A percentile compares a stretch with the other conserved stretches of the same genome.
Conservation (phyloP, 2,797 vertebrate genomes). For the Hippopotamyrus pictus region DNA sequence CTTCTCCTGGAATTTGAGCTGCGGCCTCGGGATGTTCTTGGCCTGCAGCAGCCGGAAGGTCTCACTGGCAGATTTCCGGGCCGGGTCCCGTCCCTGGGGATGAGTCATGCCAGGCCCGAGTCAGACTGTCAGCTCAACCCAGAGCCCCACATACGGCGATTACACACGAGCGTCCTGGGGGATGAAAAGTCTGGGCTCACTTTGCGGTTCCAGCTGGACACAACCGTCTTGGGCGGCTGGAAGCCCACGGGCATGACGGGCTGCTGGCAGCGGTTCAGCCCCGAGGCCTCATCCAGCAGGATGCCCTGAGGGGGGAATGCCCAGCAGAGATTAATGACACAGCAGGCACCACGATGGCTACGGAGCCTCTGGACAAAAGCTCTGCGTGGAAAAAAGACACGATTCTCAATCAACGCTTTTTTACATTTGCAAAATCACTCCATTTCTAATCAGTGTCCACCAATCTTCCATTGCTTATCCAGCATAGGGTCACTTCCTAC, state of each 20-base stretch:
- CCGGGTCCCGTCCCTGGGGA: conserved; percentile 62
- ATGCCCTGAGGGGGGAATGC: conserved; percentile 69
- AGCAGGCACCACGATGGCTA: neutral
- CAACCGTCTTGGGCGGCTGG: conserved; percentile 80
- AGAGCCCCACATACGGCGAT: neutral
- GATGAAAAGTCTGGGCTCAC: conserved; percentile 49
- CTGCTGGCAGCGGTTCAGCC: conserved; percentile 81
- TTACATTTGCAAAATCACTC: neutral
- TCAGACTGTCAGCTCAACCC: neutral
- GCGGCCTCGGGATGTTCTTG: conserved; percentile 84
- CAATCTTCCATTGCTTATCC: neutral
- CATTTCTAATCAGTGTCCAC: neutral
- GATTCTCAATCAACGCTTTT: neutral
- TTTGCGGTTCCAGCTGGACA: conserved; percentile 98
- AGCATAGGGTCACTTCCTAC: neutral
- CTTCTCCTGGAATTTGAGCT: conserved; percentile 87
- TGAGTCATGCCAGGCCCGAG: conserved; percentile 15
- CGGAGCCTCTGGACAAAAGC: neutral
- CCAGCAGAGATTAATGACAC: neutral
- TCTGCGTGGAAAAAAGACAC: neutral
- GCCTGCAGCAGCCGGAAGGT: conserved; percentile 87
- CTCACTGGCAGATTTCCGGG: conserved; percentile 60
- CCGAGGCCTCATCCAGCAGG: conserved; percentile 85
- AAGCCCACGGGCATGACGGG: conserved; percentile 84
- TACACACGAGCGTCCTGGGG: neutral